Percentiles rank a stretch among this genome's conserved stretches.
These are phyloP conservation scores for Podarcis cretensis DNA, from an alignment of 2,113 vertebrate species.

Conservation along the genomic window DNA sequence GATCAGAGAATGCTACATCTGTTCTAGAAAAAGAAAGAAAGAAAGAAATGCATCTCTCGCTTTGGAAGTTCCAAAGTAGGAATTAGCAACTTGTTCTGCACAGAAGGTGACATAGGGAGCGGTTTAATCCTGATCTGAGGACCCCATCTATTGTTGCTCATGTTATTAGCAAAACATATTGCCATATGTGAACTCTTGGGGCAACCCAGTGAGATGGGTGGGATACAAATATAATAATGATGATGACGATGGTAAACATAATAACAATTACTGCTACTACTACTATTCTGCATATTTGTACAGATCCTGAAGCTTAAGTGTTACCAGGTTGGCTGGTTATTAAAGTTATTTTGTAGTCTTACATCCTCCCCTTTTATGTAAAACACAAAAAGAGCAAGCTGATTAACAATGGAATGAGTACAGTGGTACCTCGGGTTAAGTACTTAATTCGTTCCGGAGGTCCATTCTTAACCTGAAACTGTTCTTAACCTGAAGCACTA, in stretches of 20 bases:
- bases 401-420: neutral
- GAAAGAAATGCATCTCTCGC: rapidly evolving
- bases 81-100: neutral
- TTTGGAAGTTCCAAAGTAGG: neutral
- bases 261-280: too few relatives aligned
- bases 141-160: neutral
- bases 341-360: too few relatives aligned
- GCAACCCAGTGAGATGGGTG: too few relatives aligned
- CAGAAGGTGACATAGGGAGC: neutral
- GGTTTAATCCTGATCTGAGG: neutral
- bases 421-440: too few relatives aligned
- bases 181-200: neutral
- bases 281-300: too few relatives aligned
- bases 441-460: too few relatives aligned
- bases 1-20: neutral
- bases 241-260: too few relatives aligned
- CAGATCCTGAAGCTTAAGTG: neutral
- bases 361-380: neutral
- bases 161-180: neutral
- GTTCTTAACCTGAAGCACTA: too few relatives aligned
- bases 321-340: neutral
- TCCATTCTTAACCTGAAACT: too few relatives aligned
- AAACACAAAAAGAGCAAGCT: neutral
- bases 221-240: too few relatives aligned
- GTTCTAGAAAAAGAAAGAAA: neutral